A percentile compares a stretch with the other conserved stretches of the same genome.
phyloP scores from a whole-genome alignment of 2,888 invertebrate genomes.

The Drosophila pseudotakahashii region DNA sequence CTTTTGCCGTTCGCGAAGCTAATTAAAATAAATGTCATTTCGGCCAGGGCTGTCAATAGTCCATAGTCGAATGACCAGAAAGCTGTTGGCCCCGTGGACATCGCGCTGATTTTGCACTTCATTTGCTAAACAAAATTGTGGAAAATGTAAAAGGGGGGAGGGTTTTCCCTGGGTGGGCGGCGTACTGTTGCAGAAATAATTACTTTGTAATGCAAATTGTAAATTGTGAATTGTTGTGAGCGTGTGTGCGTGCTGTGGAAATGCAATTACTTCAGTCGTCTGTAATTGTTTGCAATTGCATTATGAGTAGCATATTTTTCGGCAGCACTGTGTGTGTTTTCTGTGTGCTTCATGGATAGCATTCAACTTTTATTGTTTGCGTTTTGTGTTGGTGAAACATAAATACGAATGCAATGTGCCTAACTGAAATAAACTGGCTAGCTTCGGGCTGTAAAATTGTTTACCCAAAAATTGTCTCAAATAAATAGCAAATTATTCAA shows the following conservation, averaged over 20 bases:
- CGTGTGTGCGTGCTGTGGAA: slow-evolving; percentile 39
- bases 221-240: slow-evolving; percentile 34
- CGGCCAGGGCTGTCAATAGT: slow-evolving; percentile 65
- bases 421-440: slow-evolving; percentile 22
- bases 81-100: slow-evolving; percentile 35
- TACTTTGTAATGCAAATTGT: slow-evolving; percentile 63
- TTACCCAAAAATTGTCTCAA: neutral
- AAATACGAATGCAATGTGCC: slow-evolving; percentile 19
- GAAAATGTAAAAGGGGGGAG: slow-evolving; percentile 1
- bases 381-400: slow-evolving; percentile 18
- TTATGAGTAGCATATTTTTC: slow-evolving; percentile 61
- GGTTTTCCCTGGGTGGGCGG: slow-evolving; percentile 1
- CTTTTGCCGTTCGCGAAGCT: slow-evolving; percentile 46
- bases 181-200: slow-evolving; percentile 61
- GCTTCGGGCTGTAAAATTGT: slow-evolving; percentile 2
- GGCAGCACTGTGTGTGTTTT: slow-evolving; percentile 4
- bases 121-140: slow-evolving; percentile 53
- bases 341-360: slow-evolving; percentile 3
- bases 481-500: slow-evolving; percentile 7
- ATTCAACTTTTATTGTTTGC: slow-evolving; percentile 41
- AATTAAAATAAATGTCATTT: slow-evolving; percentile 75
- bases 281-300: slow-evolving; percentile 65
- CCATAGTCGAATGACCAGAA: slow-evolving; percentile 47
- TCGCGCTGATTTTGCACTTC: slow-evolving; percentile 68
- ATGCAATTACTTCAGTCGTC: slow-evolving; percentile 66